Percentiles rank a stretch among this genome's conserved stretches.
These are phyloP conservation scores for Pemphredon lugubris DNA, from an alignment of 2,888 invertebrate species.

Conservation along the genomic window DNA sequence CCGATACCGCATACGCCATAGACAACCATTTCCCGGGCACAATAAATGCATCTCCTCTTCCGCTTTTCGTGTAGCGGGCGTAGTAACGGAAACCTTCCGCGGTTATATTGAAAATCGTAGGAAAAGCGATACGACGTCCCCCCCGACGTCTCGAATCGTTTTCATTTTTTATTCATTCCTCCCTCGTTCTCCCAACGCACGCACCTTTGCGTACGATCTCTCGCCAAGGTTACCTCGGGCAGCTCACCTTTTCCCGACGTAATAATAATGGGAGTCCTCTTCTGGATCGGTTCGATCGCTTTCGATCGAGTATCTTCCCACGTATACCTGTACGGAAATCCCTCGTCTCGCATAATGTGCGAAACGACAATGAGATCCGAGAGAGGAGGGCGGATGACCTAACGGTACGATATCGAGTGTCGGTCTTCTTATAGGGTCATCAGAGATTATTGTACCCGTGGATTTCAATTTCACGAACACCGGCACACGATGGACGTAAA, in stretches of 20 bases:
- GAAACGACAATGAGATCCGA: conserved; percentile 58
- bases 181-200: no score
- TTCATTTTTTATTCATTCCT: conserved; percentile 6
- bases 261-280: conserved; percentile 51
- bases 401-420: conserved; percentile 78
- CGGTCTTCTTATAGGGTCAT: conserved; percentile 51
- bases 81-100: conserved; percentile 34
- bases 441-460: conserved; percentile 1
- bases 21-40: conserved; percentile 25
- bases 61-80: background rate
- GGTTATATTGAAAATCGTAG: conserved; percentile 49
- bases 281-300: conserved; percentile 32
- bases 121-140: conserved; percentile 44
- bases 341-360: conserved; percentile 50
- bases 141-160: conserved; percentile 13
- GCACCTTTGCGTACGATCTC: conserved; percentile 37
- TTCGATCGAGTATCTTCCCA: conserved; percentile 62
- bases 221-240: conserved; percentile 9
- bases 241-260: conserved; percentile 12
- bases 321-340: conserved; percentile 60
- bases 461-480: no score
- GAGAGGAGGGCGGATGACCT: conserved; percentile 64
- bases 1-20: background rate
- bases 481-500: background rate
- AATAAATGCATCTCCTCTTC: conserved; percentile 40